Percentiles rank a stretch among this genome's conserved stretches.
Evolutionary conservation across 1,140 invertebrate genomes (phyloP).

Genomic region (Sycophaga agraensis): DNA sequence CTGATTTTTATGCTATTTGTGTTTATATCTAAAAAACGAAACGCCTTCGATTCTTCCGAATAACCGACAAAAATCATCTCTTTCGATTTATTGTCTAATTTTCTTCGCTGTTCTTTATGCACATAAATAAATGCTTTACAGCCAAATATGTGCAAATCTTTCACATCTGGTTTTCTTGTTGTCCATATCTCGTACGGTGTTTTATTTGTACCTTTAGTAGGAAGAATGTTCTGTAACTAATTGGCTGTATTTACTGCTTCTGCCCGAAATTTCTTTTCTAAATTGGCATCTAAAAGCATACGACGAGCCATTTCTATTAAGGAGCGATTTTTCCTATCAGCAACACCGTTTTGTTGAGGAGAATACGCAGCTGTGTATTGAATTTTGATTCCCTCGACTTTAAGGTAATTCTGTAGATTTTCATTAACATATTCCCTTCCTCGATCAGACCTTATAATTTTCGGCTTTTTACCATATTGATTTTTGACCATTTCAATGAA

Average conservation of each 20-base stretch:
- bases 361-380: no score
- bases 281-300: constrained; percentile 32
- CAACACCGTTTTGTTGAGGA: constrained; percentile 17
- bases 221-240: constrained; percentile 45
- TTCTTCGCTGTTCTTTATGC: constrained; percentile 32
- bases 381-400: constrained; percentile 32
- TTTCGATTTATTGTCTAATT: constrained; percentile 37
- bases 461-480: constrained; percentile 30
- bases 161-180: constrained; percentile 15
- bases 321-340: constrained; percentile 33
- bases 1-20: constrained; percentile 35
- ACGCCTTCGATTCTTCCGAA: no score
- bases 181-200: constrained; percentile 25
- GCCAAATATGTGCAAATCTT: constrained; percentile 34
- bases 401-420: constrained; percentile 25
- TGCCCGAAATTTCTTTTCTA: constrained; percentile 45
- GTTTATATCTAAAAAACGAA: constrained; percentile 32
- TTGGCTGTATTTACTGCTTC: constrained; percentile 48
- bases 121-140: constrained; percentile 29
- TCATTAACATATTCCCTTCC: constrained; percentile 35
- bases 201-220: constrained; percentile 39
- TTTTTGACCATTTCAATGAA: constrained; percentile 23
- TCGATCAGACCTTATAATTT: constrained; percentile 37
- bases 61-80: no score
- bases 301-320: not conserved